Conservation (phyloP, 2,888 invertebrate species). For the Macrophya annulata region DNA sequence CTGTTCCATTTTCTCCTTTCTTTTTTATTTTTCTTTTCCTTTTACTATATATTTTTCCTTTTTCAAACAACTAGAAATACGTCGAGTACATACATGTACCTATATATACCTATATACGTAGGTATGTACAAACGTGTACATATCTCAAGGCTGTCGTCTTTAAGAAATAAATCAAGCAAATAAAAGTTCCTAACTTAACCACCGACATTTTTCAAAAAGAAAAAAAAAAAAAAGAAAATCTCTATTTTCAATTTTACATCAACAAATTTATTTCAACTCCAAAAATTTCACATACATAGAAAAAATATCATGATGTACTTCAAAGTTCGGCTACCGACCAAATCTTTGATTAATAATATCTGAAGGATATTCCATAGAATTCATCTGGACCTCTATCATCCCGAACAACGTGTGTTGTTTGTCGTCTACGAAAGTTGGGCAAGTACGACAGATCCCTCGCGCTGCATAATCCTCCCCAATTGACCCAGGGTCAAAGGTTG, state of each 20-base stretch:
- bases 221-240: background rate
- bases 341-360: slow-evolving; percentile 8
- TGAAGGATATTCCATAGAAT: background rate
- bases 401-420: slow-evolving; percentile 6
- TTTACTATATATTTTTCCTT: background rate
- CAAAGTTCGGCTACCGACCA: background rate
- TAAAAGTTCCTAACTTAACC: slow-evolving; percentile 9
- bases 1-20: slow-evolving; percentile 16
- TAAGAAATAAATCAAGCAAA: slow-evolving; percentile 26
- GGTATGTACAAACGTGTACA: too few relatives aligned
- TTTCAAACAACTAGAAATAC: slow-evolving; percentile 2
- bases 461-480: slow-evolving; percentile 47
- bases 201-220: background rate
- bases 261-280: background rate
- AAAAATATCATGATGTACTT: background rate
- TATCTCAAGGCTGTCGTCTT: slow-evolving; percentile 14
- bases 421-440: slow-evolving; percentile 11
- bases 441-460: slow-evolving; percentile 11
- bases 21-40: background rate
- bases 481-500: slow-evolving; percentile 48
- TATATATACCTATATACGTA: background rate
- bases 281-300: background rate
- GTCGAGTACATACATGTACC: background rate
- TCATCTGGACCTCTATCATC: slow-evolving; percentile 16
- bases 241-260: background rate